Conservation (phyloP, 2,888 invertebrate genomes). For the Cephus runcator region DNA sequence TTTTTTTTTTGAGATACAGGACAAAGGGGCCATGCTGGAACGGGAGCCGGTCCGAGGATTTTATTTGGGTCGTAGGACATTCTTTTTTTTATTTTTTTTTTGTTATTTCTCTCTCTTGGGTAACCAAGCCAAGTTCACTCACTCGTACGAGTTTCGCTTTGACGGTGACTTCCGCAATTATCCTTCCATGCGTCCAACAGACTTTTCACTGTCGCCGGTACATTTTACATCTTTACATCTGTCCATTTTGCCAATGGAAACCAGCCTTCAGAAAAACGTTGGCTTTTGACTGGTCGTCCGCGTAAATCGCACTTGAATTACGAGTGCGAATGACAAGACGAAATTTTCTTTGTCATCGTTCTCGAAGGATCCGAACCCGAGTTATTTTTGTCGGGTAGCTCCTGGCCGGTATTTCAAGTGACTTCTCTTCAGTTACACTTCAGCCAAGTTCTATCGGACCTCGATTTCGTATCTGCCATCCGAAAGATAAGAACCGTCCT, state of each 20-base stretch:
- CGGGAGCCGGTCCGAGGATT: background rate
- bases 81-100: no score
- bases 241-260: background rate
- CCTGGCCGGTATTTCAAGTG: background rate
- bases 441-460: background rate
- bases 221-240: background rate
- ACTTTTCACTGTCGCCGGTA: background rate
- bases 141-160: background rate
- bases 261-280: background rate
- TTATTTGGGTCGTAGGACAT: background rate
- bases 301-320: background rate
- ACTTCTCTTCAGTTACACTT: background rate
- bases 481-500: background rate
- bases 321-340: background rate
- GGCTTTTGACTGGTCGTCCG: background rate
- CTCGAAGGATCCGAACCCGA: background rate
- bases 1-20: background rate
- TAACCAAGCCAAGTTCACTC: background rate
- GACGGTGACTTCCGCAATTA: background rate
- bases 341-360: background rate
- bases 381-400: background rate
- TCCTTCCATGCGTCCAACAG: background rate
- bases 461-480: background rate
- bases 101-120: background rate
- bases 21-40: background rate